Base-by-base conservation (phyloP, 2,797 vertebrate species). In the Erpetoichthys calabaricus region DNA sequence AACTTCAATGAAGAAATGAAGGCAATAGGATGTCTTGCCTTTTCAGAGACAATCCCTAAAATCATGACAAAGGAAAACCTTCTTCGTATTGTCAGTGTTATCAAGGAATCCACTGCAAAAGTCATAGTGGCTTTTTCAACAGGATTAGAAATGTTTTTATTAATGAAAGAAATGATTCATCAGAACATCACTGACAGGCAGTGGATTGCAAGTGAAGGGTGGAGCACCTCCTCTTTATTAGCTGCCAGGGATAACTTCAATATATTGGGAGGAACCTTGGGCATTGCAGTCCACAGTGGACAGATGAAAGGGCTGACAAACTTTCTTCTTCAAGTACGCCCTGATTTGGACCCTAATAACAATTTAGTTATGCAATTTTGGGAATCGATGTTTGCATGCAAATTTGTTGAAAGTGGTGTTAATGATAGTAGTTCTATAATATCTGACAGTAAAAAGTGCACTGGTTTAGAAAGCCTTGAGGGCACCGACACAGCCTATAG, bases 191-290 rank as follows among this genome's bases (percentile, higher is more conserved):
- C 64, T n/a, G 67, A 71, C 50, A 69, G 62, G 59, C 70, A 76
- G 63, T 80, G 75, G 75, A 66, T 80, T 9, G 76, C 71, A 7
- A 73, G 74, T 4, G 70, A 74, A 9, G 67, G 69, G 51, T 76
- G 73, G 71, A 61, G 70, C 49, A 68, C 71, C 2, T 68, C 69
- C 3, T 55, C 58, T 9, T 41, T 60, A 6, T 44, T 70, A 4
- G 63, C 67, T 8, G 56, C 52, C 5, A 56, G 64, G 25, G 42
- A 44, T 41, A 69, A 64, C 53, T 54, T 70, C 45, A 56, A 57
- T 42, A 65, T 58, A 1, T 45, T 76, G 57, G 59, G 61, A 2
- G 74, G 72, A 25, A 73, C 73, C 1, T 60, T 75, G 8, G 73
- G 75, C 9, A 75, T 75, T 63, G 68, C 71, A 42, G 51, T 73